Base-by-base conservation (phyloP, 2,113 vertebrate genomes). In the Hyla sarda region DNA sequence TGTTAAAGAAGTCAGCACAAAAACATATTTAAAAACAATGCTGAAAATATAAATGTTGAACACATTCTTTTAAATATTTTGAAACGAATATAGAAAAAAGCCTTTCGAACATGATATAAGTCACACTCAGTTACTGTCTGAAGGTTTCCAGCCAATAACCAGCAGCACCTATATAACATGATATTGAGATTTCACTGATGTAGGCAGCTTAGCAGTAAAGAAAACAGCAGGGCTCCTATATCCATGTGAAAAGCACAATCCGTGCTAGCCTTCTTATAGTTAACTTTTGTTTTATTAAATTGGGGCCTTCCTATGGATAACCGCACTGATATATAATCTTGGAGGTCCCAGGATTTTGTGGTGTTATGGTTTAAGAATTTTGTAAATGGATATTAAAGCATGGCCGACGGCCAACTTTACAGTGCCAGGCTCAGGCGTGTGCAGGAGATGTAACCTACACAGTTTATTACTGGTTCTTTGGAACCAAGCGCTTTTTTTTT, bases 231-330 rank as follows among this genome's bases (percentile, higher is more conserved):
- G 48, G 47, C 50, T 86, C 52, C 74, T 69, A 8, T 48, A 73
- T 74, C 67, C 34, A 72, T 71, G 48, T 58, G 34, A 47, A 80
- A 60, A 74, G 32, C 54, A 32, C 52, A 84, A 11, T 84, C n/a
- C 32, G 13, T 77, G 56, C 72, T 52, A 45, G 34, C 48, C 17
- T 32, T 37, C 74, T 65, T 45, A 32, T 81, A 73, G 82, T 86
- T 60, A 65, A 52, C 76, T 80, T 86, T 71, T 86, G 76, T 86
- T 72, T 80, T 67, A 86, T 56, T 80, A 86, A 86, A 86, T 80
- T 71, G 60, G 62, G 84, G 11, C 48, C 76, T 86, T 86, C 67
- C 52, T 81, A 48, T 73, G 52, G 69, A 78, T 41, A 54, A 86
- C 77, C 76, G 17, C 84, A 86, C 67, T 73, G 32, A 72, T n/a